Conservation (phyloP, 1,140 invertebrate genomes). For the Palaemon carinicauda region DNA sequence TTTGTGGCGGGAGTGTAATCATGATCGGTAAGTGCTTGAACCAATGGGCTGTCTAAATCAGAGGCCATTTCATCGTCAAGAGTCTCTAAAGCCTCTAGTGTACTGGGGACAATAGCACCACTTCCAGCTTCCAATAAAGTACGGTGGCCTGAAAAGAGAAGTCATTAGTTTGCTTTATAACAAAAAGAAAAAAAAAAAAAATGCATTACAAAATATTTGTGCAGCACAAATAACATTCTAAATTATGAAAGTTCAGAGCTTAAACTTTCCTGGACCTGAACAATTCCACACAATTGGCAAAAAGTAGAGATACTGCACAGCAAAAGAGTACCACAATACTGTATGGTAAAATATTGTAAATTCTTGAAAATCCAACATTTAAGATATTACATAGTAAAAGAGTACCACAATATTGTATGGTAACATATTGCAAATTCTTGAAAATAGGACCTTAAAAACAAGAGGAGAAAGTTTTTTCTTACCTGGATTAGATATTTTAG, state of each 20-base stretch:
- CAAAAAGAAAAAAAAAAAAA: too few relatives aligned
- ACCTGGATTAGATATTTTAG: conserved; percentile 58
- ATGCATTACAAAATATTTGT: too few relatives aligned
- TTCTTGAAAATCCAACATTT: too few relatives aligned
- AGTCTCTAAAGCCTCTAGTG: conserved; percentile 35
- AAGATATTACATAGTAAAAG: neutral
- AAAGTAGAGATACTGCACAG: neutral
- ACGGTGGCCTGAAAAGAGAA: conserved; percentile 42
- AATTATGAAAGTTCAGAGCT: too few relatives aligned
- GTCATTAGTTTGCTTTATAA: neutral
- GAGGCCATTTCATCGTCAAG: conserved; percentile 50
- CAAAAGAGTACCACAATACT: neutral
- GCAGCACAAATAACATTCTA: too few relatives aligned
- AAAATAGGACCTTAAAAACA: too few relatives aligned
- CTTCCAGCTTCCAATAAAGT: conserved; percentile 53
- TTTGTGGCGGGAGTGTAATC: conserved; percentile 51
- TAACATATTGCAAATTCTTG: too few relatives aligned
- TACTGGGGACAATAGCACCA: conserved; percentile 24
- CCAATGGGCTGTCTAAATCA: conserved; percentile 23
- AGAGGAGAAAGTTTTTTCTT: too few relatives aligned
- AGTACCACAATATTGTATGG: neutral
- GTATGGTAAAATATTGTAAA: too few relatives aligned
- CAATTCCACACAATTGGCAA: neutral
- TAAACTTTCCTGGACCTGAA: neutral
- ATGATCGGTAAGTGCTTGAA: conserved; percentile 47